Conservation (phyloP, 1,140 invertebrate species). For the Trinorchestia longiramus region DNA sequence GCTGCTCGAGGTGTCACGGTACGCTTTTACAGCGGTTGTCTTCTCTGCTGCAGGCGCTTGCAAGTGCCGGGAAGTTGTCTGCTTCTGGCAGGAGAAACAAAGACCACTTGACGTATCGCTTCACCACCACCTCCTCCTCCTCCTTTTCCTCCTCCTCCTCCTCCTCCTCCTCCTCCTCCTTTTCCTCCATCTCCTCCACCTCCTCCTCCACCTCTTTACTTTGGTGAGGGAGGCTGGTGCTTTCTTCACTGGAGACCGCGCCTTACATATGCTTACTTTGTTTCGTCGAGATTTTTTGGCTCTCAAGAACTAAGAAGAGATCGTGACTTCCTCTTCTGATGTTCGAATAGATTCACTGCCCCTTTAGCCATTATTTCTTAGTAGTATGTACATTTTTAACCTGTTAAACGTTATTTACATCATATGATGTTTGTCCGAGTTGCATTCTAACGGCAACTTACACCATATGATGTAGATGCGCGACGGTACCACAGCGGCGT, state of each 20-base stretch:
- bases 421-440: no score
- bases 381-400: no score
- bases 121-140: background rate
- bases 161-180: background rate
- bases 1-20: background rate
- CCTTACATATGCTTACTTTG: background rate
- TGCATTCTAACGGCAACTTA: no score
- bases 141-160: background rate
- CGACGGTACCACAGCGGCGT: no score
- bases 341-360: no score
- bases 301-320: background rate
- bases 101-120: conserved; percentile 9
- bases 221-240: background rate
- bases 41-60: background rate
- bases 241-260: background rate
- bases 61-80: background rate
- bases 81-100: conserved; percentile 5
- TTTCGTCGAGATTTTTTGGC: background rate
- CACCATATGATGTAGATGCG: no score
- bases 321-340: no score
- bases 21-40: background rate
- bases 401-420: no score
- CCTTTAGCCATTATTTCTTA: no score
- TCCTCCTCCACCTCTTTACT: background rate
- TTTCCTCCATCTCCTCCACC: background rate